Conservation (phyloP, 2,113 vertebrate genomes). For the Puntigrus tetrazona region DNA sequence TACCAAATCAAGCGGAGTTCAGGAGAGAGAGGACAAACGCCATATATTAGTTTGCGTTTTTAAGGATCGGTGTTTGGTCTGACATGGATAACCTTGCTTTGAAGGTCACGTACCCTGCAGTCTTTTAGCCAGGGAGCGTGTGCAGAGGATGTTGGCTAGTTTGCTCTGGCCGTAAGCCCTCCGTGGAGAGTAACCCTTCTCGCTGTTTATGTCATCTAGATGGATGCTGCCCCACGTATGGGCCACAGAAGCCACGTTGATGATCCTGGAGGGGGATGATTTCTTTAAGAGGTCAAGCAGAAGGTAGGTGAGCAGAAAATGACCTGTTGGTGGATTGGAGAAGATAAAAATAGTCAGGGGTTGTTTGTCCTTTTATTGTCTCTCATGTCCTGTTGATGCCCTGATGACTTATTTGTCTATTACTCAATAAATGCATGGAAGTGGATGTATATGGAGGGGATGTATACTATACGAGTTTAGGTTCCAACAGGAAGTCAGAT, state of each 20-base stretch:
- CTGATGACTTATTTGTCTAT: background rate
- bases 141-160: slow-evolving; percentile 77
- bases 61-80: slow-evolving; percentile 11
- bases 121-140: slow-evolving; percentile 67
- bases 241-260: slow-evolving; percentile 75
- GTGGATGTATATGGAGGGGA: slow-evolving; percentile 30
- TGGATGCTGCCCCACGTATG: slow-evolving; percentile 75
- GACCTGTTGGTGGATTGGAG: slow-evolving; percentile 63
- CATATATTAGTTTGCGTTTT: background rate
- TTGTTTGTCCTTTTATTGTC: slow-evolving; percentile 50
- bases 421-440: slow-evolving; percentile 30
- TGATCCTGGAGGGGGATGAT: slow-evolving; percentile 72
- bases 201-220: slow-evolving; percentile 80
- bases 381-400: slow-evolving; percentile 53
- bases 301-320: slow-evolving; percentile 76
- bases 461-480: slow-evolving; percentile 28
- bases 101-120: slow-evolving; percentile 68
- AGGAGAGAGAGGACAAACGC: background rate
- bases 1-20: background rate
- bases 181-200: slow-evolving; percentile 71
- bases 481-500: slow-evolving; percentile 13
- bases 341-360: slow-evolving; percentile 21
- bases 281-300: slow-evolving; percentile 76
- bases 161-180: slow-evolving; percentile 82
- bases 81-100: background rate